Evolutionary conservation across 2,888 invertebrate species (phyloP), one percentile per base, ranked within the genome.

Genomic region (Scaptomyza polygonia): DNA sequence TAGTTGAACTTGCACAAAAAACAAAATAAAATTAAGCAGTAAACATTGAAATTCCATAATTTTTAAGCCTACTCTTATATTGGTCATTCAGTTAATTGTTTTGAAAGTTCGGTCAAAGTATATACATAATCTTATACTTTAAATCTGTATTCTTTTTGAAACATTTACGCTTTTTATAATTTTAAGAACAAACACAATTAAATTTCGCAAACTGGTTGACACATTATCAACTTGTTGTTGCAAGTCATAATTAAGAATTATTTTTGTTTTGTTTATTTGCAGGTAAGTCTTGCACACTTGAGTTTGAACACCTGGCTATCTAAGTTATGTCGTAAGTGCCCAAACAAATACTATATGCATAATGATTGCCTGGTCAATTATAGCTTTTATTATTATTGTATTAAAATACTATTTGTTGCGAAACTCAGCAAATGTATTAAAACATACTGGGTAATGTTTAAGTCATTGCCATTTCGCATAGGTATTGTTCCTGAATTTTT

Each of bases 371-470:
- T 47, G 30, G 36, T 36, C 58, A 57, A 61, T 77, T 68, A 73
- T 67, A 59, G 47, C 53, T 74, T 74, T 67, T 47, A 76, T 71
- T 71, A 57, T 67, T 47, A 72, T 58, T 56, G 45, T 42, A 67
- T 72, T 72, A 48, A 67, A 67, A 53, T 67, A 66, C 9, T 9
- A 0, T 76, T 66, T 71, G 62, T 67, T 34, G 21, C 18, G 44
- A 32, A 43, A 44, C 30, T 52, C 40, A 11, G 4, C 39, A 39
- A 48, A 70, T 58, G n/a, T 42, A 42, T 36, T 45, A 39, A 30
- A 53, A 5, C 8, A 11, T 29, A 32, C 53, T 34, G 36, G 53
- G 65, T 71, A 58, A 55, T 42, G 36, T 58, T 49, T 6, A 39
- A 59, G 52, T 14, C 56, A 32, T 52, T 45, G 63, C 44, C 36